These are phyloP conservation scores for Cyclura pinguis DNA, from an alignment of 2,797 vertebrate genomes.

Conservation along the genomic window DNA sequence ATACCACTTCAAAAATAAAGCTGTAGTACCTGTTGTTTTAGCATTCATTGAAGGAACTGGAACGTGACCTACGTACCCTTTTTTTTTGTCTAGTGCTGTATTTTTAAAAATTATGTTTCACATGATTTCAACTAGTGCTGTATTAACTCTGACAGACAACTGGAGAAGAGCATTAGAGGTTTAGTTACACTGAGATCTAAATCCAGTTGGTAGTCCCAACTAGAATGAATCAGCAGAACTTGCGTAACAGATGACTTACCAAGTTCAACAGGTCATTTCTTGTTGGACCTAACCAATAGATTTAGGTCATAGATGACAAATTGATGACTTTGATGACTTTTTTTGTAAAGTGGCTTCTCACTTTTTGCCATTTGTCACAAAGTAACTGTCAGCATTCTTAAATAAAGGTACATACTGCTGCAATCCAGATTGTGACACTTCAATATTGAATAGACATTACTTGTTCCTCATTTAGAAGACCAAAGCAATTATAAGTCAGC, in stretches of 20 bases:
- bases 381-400: too few species aligned
- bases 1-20: neutral
- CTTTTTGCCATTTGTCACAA: too few species aligned
- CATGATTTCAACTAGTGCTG: neutral
- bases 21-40: neutral
- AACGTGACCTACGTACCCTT: neutral
- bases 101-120: neutral
- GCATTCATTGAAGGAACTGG: neutral
- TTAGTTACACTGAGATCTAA: too few species aligned
- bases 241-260: too few species aligned
- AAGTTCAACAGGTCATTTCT: too few species aligned
- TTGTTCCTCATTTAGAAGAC: neutral
- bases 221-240: too few species aligned
- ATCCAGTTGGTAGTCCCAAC: too few species aligned
- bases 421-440: neutral
- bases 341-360: too few species aligned
- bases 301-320: too few species aligned
- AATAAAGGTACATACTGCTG: too few species aligned
- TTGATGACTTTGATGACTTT: too few species aligned
- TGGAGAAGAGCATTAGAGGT: neutral
- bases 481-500: conserved; percentile 9
- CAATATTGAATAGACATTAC: neutral
- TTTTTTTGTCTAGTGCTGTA: neutral
- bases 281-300: too few species aligned
- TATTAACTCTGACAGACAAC: neutral